Conservation (phyloP, 1,140 invertebrate species). For the Belonocnema kinseyi region DNA sequence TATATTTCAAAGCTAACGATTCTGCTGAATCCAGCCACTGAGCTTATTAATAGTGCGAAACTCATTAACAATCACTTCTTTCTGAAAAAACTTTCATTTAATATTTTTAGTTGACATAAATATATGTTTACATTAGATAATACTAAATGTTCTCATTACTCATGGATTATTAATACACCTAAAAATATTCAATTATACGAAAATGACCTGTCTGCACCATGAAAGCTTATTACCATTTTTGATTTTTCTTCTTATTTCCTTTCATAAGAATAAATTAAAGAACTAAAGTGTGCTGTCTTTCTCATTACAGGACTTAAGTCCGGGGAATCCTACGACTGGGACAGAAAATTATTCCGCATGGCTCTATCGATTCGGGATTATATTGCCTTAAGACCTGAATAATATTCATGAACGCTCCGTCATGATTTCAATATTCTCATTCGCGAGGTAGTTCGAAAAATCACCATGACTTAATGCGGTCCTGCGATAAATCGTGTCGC, state of each 20-base stretch:
- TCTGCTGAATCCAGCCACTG: background rate
- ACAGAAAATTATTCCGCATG: constrained; percentile 68
- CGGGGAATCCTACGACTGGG: constrained; percentile 37
- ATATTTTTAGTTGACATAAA: background rate
- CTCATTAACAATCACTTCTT: too few species aligned
- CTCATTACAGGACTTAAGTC: constrained; percentile 42
- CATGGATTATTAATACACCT: too few species aligned
- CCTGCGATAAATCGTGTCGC: constrained; percentile 63
- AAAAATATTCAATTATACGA: too few species aligned
- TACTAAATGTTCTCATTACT: too few species aligned
- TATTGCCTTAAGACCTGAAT: constrained; percentile 71
- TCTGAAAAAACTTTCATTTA: background rate
- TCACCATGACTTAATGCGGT: constrained; percentile 56
- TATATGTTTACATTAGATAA: too few species aligned
- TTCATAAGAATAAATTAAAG: background rate
- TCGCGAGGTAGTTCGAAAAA: constrained; percentile 63
- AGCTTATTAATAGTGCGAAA: background rate
- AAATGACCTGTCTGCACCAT: too few species aligned
- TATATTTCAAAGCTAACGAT: background rate
- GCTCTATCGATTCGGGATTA: constrained; percentile 72
- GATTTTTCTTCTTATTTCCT: background rate
- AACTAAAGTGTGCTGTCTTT: constrained; percentile 46
- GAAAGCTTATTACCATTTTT: too few species aligned
- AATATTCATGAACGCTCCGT: constrained; percentile 71
- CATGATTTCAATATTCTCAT: constrained; percentile 73